Evolutionary conservation across 2,113 vertebrate species (phyloP).

Genomic region (Rhombomys opimus): DNA sequence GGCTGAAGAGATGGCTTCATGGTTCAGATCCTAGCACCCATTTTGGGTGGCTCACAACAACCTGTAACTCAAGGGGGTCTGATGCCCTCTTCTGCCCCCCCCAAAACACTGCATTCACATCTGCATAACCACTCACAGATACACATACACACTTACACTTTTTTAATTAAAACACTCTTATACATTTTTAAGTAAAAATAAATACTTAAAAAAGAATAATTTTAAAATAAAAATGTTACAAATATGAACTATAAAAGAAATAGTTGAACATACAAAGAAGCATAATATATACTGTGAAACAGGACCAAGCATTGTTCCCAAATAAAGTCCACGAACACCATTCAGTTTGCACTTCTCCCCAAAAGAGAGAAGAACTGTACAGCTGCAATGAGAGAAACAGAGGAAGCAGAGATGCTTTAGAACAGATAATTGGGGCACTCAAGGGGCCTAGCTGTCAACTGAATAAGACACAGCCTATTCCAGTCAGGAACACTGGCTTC

Average conservation of each 20-base stretch:
- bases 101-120: not conserved
- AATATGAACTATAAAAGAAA: not conserved
- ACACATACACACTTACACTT: not conserved
- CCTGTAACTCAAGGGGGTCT: not conserved
- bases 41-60: not conserved
- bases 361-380: not conserved
- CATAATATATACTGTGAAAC: not conserved
- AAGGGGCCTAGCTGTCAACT: not conserved
- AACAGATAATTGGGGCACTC: not conserved
- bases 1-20: not conserved
- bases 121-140: not conserved
- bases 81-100: not conserved
- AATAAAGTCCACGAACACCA: not conserved
- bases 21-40: not conserved
- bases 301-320: not conserved
- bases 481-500: not conserved
- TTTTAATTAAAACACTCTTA: not conserved
- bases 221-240: not conserved
- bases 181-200: not conserved
- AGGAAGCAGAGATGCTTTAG: conserved; percentile 4
- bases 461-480: not conserved
- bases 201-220: not conserved
- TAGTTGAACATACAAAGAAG: not conserved
- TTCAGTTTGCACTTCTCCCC: not conserved
- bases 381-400: not conserved